Evolutionary conservation across 2,888 invertebrate genomes (phyloP), one percentile per base, ranked within the genome.

Genomic region (Plutella xylostella): DNA sequence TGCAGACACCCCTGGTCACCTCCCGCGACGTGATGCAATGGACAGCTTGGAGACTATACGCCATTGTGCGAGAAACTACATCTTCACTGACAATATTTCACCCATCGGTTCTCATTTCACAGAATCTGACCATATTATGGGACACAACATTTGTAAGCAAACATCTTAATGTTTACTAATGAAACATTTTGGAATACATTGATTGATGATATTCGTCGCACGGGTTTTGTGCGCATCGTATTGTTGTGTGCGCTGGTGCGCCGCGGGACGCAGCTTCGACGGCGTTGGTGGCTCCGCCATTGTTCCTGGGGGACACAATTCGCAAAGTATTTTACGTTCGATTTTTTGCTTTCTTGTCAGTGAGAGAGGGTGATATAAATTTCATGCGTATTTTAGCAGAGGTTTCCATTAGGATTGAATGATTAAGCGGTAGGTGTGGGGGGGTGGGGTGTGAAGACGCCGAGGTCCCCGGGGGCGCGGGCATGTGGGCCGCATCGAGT

Each of bases 111-210:
- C 63, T 66, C 64, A 69, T 75, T 82, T 82, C 80, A 77, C 66
- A 65, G 79, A 82, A 82, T 69, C 61, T 63, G 57, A 54, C 58
- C 63, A 65, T 68, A 72, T 73, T 68, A 70, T 56, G 60, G 56
- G 65, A 56, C 67, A 73, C 76, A 80, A 71, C 74, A 75, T 42
- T 42, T 79, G 78, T 79, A 82, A 79, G 80, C 77, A 82, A 82
- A 82, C 82, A 83, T 83, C 82, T 83, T 80, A 83, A 83, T 83
- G 79, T 82, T 80, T 77, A 79, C 82, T 82, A 82, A 83, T 83
- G 80, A 79, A 82, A 80, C 76, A 75, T 79, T 75, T 77, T 74
- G 68, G 72, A 67, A 66, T 74, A 77, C 77, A 77, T 73, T 82
- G 82, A 82, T 82, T 77, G 82, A 82, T 83, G 78, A 68, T 61